phyloP scores from a whole-genome alignment of 2,797 vertebrate genomes.

The Chrosomus eos region DNA sequence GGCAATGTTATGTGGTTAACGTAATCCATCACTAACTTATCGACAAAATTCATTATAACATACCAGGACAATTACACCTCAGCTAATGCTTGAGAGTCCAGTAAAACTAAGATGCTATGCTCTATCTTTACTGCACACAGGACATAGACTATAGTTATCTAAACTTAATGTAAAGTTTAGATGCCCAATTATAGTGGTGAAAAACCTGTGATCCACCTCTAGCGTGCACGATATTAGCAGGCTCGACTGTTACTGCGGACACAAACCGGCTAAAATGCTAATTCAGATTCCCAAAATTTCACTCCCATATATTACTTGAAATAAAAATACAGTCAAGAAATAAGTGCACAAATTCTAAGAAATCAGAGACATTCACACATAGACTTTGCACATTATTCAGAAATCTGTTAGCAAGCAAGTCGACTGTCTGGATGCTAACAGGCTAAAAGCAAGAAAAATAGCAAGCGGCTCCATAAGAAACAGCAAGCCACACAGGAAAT shows the following conservation, averaged over 20 bases:
- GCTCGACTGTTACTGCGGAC: slow-evolving; percentile 1
- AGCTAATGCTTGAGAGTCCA: not conserved
- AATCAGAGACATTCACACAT: not conserved
- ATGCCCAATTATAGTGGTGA: not conserved
- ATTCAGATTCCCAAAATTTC: not conserved
- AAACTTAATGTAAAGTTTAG: not conserved
- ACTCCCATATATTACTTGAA: not conserved
- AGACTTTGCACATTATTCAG: not conserved
- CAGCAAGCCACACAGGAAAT: not conserved
- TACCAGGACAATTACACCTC: not conserved
- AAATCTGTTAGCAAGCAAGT: not conserved
- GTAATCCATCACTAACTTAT: not conserved
- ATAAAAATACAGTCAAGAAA: not conserved
- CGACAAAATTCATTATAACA: not conserved
- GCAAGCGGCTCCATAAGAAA: not conserved
- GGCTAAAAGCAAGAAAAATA: slow-evolving; percentile 28
- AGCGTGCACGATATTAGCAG: not conserved
- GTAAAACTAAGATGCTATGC: not conserved
- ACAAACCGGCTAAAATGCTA: slow-evolving; percentile 40
- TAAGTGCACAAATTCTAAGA: not conserved
- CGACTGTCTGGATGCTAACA: slow-evolving; percentile 38
- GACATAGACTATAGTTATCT: not conserved
- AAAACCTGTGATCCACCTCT: not conserved
- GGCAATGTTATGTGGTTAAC: not conserved
- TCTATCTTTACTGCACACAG: not conserved